A percentile compares a stretch with the other conserved stretches of the same genome.
phyloP scores from a whole-genome alignment of 2,797 vertebrate species.

The Crenuchus spilurus region DNA sequence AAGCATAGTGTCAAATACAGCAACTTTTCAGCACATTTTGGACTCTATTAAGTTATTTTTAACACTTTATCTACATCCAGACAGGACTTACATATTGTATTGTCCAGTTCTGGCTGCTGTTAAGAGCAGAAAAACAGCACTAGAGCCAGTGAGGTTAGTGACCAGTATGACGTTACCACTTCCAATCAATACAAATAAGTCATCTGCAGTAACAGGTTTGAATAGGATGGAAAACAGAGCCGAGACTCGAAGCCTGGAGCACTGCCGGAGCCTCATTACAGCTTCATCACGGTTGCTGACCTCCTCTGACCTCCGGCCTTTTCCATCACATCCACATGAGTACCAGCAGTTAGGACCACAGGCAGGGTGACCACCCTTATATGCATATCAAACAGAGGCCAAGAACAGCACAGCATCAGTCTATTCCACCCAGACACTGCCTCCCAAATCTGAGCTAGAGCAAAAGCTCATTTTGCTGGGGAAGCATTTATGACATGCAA shows the following conservation, averaged over 20 bases:
- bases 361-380: slow-evolving; percentile 1
- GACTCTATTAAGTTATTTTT: too few relatives aligned
- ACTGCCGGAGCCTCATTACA: slow-evolving; percentile 17
- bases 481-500: slow-evolving; percentile 45
- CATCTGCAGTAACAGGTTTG: slow-evolving; percentile 17
- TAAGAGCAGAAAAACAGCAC: too few relatives aligned
- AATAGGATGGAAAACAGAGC: slow-evolving; percentile 1
- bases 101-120: too few relatives aligned
- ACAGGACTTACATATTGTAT: too few relatives aligned
- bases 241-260: background rate
- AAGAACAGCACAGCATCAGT: slow-evolving; percentile 16
- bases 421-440: slow-evolving; percentile 4
- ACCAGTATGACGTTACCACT: slow-evolving; percentile 3
- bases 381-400: slow-evolving; percentile 38
- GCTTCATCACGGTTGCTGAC: slow-evolving; percentile 16
- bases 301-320: slow-evolving; percentile 25
- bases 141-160: background rate
- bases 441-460: slow-evolving; percentile 4
- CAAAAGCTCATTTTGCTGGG: slow-evolving; percentile 32
- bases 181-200: slow-evolving; percentile 29
- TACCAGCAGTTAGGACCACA: slow-evolving; percentile 6
- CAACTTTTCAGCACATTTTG: too few relatives aligned
- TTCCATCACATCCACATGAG: background rate
- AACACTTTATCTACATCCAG: too few relatives aligned
- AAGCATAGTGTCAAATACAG: too few relatives aligned